Evolutionary conservation across 2,888 invertebrate species (phyloP).

Genomic region (Metacarcinus magister): DNA sequence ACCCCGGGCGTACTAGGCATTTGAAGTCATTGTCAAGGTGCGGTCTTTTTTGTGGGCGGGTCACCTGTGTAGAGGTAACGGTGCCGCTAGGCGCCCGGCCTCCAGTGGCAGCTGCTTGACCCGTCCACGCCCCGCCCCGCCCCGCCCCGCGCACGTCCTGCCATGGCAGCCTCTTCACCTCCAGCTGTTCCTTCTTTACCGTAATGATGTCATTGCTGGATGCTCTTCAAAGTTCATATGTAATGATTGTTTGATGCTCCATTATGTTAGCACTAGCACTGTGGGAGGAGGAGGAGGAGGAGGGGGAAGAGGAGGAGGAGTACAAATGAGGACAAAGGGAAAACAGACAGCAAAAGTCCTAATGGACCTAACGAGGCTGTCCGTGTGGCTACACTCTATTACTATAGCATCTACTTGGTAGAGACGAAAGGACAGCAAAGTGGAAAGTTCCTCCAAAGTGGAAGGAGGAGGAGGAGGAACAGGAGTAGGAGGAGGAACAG

Average conservation of each 20-base stretch:
- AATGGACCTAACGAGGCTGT: no score
- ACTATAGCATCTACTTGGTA: no score
- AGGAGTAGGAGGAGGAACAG: no score
- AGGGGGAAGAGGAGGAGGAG: no score
- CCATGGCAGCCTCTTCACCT: background rate
- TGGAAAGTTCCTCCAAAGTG: no score
- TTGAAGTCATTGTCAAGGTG: slow-evolving; percentile 72
- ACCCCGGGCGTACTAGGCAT: slow-evolving; percentile 52
- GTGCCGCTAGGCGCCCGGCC: slow-evolving; percentile 60
- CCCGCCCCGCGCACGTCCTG: background rate
- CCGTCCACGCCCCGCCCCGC: background rate
- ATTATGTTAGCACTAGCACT: background rate
- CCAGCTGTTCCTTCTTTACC: background rate
- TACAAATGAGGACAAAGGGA: no score
- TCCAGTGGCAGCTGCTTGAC: slow-evolving; percentile 41
- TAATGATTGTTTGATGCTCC: background rate
- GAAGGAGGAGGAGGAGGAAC: no score
- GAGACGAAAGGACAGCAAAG: no score
- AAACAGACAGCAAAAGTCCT: no score
- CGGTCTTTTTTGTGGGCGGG: slow-evolving; percentile 65
- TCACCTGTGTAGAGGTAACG: slow-evolving; percentile 72
- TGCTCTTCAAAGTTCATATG: background rate
- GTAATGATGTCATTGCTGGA: background rate
- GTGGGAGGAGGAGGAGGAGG: background rate
- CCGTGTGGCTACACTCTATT: no score